Percentiles rank a stretch among this genome's conserved stretches.
Conservation (phyloP, 2,113 vertebrate genomes). For the Bujurquina vittata region DNA sequence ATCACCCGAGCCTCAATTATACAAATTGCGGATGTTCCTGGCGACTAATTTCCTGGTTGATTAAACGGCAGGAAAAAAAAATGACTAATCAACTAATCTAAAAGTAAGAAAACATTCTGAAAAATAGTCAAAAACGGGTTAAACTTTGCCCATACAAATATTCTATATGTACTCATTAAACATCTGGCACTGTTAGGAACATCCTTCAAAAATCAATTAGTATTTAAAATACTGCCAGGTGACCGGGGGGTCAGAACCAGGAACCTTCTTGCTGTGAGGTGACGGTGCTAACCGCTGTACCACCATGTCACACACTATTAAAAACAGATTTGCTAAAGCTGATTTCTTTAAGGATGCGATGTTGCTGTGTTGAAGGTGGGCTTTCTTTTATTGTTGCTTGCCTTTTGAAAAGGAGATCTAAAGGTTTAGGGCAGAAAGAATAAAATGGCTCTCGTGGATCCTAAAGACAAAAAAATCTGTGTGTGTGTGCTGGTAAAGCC, state of each 20-base stretch:
- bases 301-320: not conserved
- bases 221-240: not conserved
- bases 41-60: not conserved
- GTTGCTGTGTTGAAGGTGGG: constrained; percentile 32
- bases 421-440: not conserved
- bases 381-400: constrained; percentile 25
- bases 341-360: constrained; percentile 9
- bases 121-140: not conserved
- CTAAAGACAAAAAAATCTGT: not conserved
- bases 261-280: not conserved
- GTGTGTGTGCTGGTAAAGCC: not conserved
- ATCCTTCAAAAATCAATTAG: not conserved
- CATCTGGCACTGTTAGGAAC: not conserved
- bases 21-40: constrained; percentile 7
- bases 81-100: not conserved
- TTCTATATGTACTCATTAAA: not conserved
- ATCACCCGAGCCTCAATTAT: constrained; percentile 46
- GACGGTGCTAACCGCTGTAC: not conserved
- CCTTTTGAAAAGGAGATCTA: not conserved
- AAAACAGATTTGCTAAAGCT: not conserved
- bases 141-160: not conserved
- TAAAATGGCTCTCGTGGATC: not conserved
- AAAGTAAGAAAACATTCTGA: not conserved
- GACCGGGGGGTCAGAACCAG: not conserved
- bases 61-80: not conserved